Evolutionary conservation across 2,888 invertebrate species (phyloP), one percentile per base, ranked within the genome.

Genomic region (Drosophila pegasa): DNA sequence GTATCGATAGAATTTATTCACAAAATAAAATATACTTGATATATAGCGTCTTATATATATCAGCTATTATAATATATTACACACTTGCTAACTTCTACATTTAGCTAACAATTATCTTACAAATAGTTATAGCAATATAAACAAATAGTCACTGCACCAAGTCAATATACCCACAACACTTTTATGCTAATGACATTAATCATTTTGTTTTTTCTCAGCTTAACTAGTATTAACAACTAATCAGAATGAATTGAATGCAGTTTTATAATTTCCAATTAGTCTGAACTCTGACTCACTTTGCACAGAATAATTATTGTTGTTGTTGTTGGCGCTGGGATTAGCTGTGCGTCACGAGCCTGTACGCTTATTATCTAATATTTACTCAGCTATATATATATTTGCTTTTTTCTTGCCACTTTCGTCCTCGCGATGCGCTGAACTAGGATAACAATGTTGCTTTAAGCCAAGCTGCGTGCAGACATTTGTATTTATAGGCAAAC

Each of bases 401-500:
- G 69, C 62, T 43, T 68, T 38, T 55, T 43, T 48, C 43, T 43
- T 50, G 40, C 47, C 52, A 48, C 40, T 43, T 41, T 52, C 63
- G 58, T 48, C 56, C 66, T 63, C 65, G 65, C 88, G 90, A 78
- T 82, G 82, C 78, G 82, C 79, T 78, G 87, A 75, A 78, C 91
- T 88, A 87, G 89, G 88, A 90, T 90, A 89, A 89, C 84, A 87
- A 79, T 90, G 86, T 82, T 69, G 89, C 75, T 90, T 90, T 90
- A 90, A 90, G 85, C 84, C 75, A 80, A 76, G 78, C 90, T 83
- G 84, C 88, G 87, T 81, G 80, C 81, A 79, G 79, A 78, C 90
- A 78, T 89, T 90, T 86, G 91, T 91, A 91, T 90, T 90, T 90
- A 90, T 90, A 90, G 90, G 76, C 88, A 68, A 88, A 70, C 50